Evolutionary conservation across 2,797 vertebrate species (phyloP).

Genomic region (Platalea minor): DNA sequence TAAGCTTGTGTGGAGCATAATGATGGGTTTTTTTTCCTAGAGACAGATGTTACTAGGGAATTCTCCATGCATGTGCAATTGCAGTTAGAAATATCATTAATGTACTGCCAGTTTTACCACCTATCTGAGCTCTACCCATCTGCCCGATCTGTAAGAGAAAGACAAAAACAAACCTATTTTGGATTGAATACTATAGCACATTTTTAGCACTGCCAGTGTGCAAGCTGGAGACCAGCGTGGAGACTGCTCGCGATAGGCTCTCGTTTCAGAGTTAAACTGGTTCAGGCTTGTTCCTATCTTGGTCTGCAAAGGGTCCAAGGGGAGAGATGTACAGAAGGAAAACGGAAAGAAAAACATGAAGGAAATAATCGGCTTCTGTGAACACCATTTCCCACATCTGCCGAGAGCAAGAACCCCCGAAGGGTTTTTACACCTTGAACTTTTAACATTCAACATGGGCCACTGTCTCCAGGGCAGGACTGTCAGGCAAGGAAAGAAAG

Average conservation of each 20-base stretch:
- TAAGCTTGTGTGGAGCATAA: not conserved
- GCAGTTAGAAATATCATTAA: not conserved
- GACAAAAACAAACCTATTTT: not conserved
- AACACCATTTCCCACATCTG: not conserved
- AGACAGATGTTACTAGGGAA: not conserved
- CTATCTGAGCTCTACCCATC: not conserved
- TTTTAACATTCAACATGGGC: not conserved
- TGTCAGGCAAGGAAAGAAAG: not conserved
- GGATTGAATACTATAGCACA: not conserved
- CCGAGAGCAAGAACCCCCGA: not conserved
- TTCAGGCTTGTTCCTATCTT: not conserved
- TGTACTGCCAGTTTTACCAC: not conserved
- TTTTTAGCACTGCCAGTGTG: not conserved
- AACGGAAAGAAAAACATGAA: not conserved
- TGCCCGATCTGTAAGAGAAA: not conserved
- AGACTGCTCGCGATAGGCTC: not conserved
- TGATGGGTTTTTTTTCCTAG: not conserved
- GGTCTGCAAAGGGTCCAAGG: not conserved
- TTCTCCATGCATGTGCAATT: accelerated
- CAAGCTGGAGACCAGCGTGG: not conserved
- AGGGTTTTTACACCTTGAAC: not conserved
- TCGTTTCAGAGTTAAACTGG: not conserved
- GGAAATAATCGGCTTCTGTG: not conserved
- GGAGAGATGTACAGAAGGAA: not conserved
- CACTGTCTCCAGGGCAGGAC: not conserved